Percentiles rank a stretch among this genome's conserved stretches.
Conservation (phyloP, 2,888 invertebrate species). For the Argyresthia goedartella region DNA sequence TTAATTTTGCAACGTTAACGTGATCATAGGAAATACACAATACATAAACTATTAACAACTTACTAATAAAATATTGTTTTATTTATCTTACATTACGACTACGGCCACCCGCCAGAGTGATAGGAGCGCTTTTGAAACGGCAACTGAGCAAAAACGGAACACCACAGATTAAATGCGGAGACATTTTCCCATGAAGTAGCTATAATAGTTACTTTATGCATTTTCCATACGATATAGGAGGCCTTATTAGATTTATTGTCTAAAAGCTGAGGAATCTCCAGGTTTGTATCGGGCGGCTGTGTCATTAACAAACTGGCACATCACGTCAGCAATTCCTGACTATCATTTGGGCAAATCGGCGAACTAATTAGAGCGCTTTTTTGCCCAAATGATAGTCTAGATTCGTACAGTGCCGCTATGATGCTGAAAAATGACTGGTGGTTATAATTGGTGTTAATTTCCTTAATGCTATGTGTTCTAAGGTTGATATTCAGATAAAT, state of each 20-base stretch:
- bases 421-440: not conserved
- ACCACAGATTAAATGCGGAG: not conserved
- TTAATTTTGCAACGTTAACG: slow-evolving; percentile 46
- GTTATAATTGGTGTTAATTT: too few species aligned
- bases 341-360: too few species aligned
- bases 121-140: not conserved
- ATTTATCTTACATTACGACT: slow-evolving; percentile 53
- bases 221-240: not conserved
- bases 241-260: too few species aligned
- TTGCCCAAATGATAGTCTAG: not conserved
- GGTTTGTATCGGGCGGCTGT: too few species aligned
- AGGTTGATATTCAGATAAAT: too few species aligned
- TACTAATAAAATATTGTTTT: slow-evolving; percentile 52
- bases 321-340: too few species aligned
- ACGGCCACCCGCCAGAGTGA: not conserved
- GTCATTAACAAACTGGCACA: too few species aligned
- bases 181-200: too few species aligned
- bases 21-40: slow-evolving; percentile 52
- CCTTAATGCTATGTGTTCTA: too few species aligned
- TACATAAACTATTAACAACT: slow-evolving; percentile 67
- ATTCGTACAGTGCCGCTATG: not conserved
- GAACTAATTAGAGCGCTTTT: too few species aligned
- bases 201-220: too few species aligned
- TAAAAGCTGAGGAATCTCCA: too few species aligned
- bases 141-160: not conserved